phyloP scores from a whole-genome alignment of 1,140 invertebrate genomes.

The Formica selysi region DNA sequence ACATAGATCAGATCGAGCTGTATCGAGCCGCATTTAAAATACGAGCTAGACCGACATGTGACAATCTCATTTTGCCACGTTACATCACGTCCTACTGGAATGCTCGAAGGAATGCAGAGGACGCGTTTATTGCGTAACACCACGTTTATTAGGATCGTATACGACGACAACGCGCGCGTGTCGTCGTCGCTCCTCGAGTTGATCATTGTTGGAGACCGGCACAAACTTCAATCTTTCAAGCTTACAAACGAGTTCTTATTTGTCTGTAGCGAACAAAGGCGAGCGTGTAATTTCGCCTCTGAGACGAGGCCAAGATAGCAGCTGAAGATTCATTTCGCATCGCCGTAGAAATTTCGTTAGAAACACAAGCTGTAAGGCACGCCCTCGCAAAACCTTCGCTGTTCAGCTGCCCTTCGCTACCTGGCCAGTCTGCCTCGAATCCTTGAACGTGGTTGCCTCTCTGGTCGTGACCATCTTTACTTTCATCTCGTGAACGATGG shows the following conservation, averaged over 20 bases:
- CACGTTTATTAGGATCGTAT: conserved; percentile 48
- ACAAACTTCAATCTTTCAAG: conserved; percentile 1
- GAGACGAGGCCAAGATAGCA: not conserved
- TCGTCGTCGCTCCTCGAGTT: not conserved
- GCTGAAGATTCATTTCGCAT: no score
- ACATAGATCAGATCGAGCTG: conserved; percentile 4
- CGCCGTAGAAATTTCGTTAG: conserved; percentile 8
- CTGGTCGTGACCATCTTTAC: not conserved
- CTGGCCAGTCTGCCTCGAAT: conserved; percentile 15
- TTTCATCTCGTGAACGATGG: conserved; percentile 2
- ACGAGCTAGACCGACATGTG: not conserved
- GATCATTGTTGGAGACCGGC: not conserved
- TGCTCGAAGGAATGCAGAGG: conserved; percentile 30
- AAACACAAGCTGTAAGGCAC: conserved; percentile 15
- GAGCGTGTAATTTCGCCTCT: conserved; percentile 11
- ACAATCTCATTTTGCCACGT: conserved; percentile 51
- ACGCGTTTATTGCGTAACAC: conserved; percentile 53
- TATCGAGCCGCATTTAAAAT: conserved; percentile 4
- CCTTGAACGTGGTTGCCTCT: not conserved
- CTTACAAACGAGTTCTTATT: conserved; percentile 19
- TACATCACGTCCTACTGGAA: conserved; percentile 22
- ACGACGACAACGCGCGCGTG: not conserved
- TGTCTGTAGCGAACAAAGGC: conserved; percentile 28
- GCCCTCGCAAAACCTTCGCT: not conserved
- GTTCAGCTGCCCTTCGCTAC: conserved; percentile 35